A percentile compares a stretch with the other conserved stretches of the same genome.
Evolutionary conservation across 2,113 vertebrate species (phyloP).

Genomic region (Aramus guarauna): DNA sequence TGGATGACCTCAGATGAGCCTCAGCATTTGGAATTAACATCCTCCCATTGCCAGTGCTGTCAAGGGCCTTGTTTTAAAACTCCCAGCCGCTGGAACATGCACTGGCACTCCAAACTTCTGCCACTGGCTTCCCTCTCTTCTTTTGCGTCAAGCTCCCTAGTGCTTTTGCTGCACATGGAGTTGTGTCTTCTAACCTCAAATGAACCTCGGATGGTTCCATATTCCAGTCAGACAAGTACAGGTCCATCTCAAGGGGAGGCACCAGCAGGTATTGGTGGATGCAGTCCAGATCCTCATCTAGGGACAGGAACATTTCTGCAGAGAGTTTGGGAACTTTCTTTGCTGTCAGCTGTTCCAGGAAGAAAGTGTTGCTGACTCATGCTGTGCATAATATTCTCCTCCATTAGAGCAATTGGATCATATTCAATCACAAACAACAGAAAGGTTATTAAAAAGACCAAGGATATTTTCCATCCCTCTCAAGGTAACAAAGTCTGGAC

Average conservation of each 20-base stretch:
- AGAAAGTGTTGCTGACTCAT: conserved; percentile 63
- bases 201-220: not conserved
- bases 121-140: not conserved
- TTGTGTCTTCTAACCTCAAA: not conserved
- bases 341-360: conserved; percentile 38
- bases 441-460: conserved; percentile 50
- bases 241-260: not conserved
- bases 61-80: not conserved
- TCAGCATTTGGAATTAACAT: not conserved
- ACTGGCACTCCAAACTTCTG: not conserved
- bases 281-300: not conserved
- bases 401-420: conserved; percentile 58
- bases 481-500: conserved; percentile 36
- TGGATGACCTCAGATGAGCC: not conserved
- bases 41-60: not conserved
- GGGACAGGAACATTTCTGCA: not conserved
- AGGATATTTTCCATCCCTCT: conserved; percentile 24
- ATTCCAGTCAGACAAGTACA: not conserved
- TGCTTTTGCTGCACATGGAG: not conserved
- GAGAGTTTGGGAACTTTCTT: conserved; percentile 48
- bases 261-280: not conserved
- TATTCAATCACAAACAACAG: conserved; percentile 47
- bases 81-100: not conserved
- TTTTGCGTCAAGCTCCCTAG: not conserved
- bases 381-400: conserved; percentile 50